These are phyloP conservation scores for Xenus cinereus DNA, from an alignment of 2,113 vertebrate species.

Conservation along the genomic window DNA sequence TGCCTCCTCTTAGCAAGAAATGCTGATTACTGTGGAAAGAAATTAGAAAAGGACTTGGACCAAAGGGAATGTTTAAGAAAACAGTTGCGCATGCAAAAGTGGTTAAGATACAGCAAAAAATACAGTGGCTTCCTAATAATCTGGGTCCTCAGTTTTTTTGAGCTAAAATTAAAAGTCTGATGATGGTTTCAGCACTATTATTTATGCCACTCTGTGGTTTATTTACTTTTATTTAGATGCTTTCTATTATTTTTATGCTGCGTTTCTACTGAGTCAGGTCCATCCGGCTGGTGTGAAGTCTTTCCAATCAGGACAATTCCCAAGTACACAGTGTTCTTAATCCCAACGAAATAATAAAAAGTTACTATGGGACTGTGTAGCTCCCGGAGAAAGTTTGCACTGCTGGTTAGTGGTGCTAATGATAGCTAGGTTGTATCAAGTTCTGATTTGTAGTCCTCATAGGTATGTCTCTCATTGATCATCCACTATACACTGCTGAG, in stretches of 20 bases:
- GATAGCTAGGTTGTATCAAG: neutral
- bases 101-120: neutral
- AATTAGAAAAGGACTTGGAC: neutral
- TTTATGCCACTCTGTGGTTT: neutral
- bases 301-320: neutral
- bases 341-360: neutral
- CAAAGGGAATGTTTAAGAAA: neutral
- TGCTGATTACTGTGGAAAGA: neutral
- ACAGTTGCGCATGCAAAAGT: neutral
- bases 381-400: neutral
- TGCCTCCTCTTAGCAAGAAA: neutral
- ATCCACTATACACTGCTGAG: neutral
- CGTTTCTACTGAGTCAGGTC: constrained; percentile 3
- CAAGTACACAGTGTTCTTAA: neutral
- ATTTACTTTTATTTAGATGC: neutral
- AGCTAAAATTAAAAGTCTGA: constrained; percentile 13
- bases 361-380: neutral
- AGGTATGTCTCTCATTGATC: neutral
- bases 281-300: neutral
- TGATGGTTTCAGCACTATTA: neutral
- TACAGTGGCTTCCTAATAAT: neutral
- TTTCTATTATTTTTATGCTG: neutral
- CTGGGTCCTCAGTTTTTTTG: neutral
- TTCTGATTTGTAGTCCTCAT: neutral
- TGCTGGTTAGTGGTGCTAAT: neutral